Evolutionary conservation across 2,797 vertebrate species (phyloP), one percentile per base, ranked within the genome.

Genomic region (Cuniculus paca): DNA sequence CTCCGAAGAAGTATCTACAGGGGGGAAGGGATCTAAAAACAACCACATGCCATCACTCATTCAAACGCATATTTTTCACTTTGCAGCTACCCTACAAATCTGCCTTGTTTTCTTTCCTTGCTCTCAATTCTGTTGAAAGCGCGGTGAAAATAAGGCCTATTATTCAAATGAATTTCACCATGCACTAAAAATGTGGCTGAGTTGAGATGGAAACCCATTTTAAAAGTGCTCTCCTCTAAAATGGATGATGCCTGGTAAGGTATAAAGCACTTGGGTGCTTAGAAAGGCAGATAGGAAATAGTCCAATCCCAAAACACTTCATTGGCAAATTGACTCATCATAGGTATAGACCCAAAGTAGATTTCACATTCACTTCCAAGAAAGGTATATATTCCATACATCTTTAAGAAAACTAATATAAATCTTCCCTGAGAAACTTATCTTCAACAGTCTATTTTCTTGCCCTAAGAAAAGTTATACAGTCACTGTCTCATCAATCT

Each of bases 151-250:
- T 97, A 96, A 97, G 95, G 85, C 83, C 96, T 92, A 95, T 97
- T 97, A 98, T 97, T 98, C 97, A 97, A 98, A 98, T 97, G 90
- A 97, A 97, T 96, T 96, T 97, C 92, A 68, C 93, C 10, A 0
- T 63, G 88, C 95, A 88, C 93, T 90, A 95, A 97, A 97, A 97
- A 95, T 91, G 88, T 95, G 96, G 84, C 90, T 95, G 86, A 95
- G 88, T 96, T 86, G 88, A 95, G 95, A 96, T 85, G 74, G 97
- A 97, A 96, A 87, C 95, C 91, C 96, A 97, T 97, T 98, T 95
- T 85, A 80, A 97, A 97, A 97, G 86, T 60, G 91, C 60, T 94
- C 91, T 92, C 92, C 60, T 88, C 90, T 96, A 80, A 97, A 97
- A 98, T 94, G 90, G 92, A 97, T 97, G 95, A 42, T 78, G 90